Conservation (phyloP, 2,797 vertebrate species). For the Mus minutoides region DNA sequence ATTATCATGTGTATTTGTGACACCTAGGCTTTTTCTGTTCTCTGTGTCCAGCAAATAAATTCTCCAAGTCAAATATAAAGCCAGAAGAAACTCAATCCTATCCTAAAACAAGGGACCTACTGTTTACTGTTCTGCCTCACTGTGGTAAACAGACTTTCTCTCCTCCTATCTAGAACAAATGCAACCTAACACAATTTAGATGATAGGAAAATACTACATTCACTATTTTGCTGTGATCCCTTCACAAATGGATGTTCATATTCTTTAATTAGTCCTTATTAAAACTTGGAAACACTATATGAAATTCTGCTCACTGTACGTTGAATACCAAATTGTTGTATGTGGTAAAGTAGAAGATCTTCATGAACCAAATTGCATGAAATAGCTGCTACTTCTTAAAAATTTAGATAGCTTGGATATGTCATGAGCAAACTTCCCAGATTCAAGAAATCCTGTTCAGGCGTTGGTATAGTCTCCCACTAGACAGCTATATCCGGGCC, state of each 20-base stretch:
- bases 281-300: background rate
- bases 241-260: background rate
- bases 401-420: background rate
- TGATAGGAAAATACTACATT: background rate
- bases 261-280: background rate
- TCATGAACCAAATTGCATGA: background rate
- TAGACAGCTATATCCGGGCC: too few relatives aligned
- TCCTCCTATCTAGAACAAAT: background rate
- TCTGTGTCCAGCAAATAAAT: background rate
- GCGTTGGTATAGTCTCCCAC: too few relatives aligned
- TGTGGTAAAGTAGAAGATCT: background rate
- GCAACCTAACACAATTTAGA: too few relatives aligned
- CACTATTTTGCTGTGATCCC: background rate
- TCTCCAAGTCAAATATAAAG: background rate
- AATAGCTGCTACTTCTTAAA: background rate
- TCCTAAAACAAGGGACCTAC: background rate
- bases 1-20: background rate
- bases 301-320: background rate
- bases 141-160: background rate
- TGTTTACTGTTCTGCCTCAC: background rate
- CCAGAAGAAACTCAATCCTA: background rate
- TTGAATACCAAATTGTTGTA: background rate
- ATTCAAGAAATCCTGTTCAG: background rate
- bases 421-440: background rate
- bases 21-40: background rate